Percentiles rank a stretch among this genome's conserved stretches.
phyloP scores from a whole-genome alignment of 2,113 vertebrate species.

The Stomatorhinus ivindoensis region DNA sequence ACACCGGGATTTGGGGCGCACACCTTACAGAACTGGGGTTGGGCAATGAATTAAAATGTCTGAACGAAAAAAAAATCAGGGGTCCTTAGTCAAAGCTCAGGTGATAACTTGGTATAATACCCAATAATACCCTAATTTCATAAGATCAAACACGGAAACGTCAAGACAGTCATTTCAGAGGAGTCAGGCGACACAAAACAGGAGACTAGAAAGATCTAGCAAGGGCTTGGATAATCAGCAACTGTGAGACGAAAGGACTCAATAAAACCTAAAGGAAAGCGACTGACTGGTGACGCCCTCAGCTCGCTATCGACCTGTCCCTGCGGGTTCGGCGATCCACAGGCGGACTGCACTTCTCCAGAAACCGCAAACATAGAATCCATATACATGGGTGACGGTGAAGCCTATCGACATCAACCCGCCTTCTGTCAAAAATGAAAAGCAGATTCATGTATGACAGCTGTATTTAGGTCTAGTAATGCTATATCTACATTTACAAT shows the following conservation, averaged over 20 bases:
- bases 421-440: neutral
- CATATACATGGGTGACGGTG: neutral
- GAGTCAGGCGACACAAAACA: neutral
- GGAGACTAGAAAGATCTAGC: neutral
- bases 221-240: neutral
- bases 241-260: neutral
- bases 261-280: neutral
- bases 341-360: neutral
- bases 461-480: neutral
- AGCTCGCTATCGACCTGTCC: neutral
- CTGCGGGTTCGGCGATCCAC: neutral
- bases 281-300: neutral
- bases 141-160: neutral
- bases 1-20: neutral
- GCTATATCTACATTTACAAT: neutral
- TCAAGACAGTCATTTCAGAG: neutral
- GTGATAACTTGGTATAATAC: neutral
- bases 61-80: neutral
- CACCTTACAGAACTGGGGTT: neutral
- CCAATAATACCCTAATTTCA: neutral
- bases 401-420: neutral
- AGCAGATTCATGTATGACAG: neutral
- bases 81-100: neutral
- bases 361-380: neutral
- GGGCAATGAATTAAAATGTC: neutral